Percentiles rank a stretch among this genome's conserved stretches.
phyloP scores from a whole-genome alignment of 2,113 vertebrate species.

The Cinclus mexicanus region DNA sequence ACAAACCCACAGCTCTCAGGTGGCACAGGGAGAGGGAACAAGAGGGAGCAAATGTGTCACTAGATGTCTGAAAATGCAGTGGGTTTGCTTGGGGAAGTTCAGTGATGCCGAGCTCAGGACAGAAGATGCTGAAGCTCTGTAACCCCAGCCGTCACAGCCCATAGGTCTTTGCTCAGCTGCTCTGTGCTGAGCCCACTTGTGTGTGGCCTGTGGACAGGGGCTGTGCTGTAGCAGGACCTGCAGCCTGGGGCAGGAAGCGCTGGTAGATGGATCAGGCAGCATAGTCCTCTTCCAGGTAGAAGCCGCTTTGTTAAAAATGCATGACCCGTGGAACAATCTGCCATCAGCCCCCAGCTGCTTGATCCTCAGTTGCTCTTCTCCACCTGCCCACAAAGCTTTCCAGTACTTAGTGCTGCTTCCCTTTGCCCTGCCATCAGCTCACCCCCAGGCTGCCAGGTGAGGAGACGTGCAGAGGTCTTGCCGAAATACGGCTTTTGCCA shows the following conservation, averaged over 20 bases:
- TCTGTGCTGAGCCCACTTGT: not conserved
- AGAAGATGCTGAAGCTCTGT: not conserved
- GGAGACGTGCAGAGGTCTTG: constrained; percentile 34
- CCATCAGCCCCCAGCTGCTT: not conserved
- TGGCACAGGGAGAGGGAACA: not conserved
- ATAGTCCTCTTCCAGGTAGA: not conserved
- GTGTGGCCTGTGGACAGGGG: not conserved
- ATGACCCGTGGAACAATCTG: not conserved
- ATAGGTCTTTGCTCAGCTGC: not conserved
- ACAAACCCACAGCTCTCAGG: not conserved
- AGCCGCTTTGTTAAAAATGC: not conserved
- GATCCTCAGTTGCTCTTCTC: not conserved
- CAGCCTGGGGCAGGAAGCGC: not conserved
- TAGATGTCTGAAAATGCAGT: not conserved
- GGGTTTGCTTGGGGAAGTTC: not conserved
- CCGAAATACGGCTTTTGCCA: constrained; percentile 7
- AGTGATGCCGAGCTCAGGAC: not conserved
- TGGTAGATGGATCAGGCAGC: not conserved
- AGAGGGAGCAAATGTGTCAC: not conserved
- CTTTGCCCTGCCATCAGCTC: constrained; percentile 9
- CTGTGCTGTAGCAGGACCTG: not conserved
- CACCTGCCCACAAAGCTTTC: not conserved
- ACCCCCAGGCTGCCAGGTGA: not conserved
- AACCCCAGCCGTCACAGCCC: not conserved
- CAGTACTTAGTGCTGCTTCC: not conserved